A percentile compares a stretch with the other conserved stretches of the same genome.
Evolutionary conservation across 2,113 vertebrate genomes (phyloP).

Genomic region (Pedetes capensis): DNA sequence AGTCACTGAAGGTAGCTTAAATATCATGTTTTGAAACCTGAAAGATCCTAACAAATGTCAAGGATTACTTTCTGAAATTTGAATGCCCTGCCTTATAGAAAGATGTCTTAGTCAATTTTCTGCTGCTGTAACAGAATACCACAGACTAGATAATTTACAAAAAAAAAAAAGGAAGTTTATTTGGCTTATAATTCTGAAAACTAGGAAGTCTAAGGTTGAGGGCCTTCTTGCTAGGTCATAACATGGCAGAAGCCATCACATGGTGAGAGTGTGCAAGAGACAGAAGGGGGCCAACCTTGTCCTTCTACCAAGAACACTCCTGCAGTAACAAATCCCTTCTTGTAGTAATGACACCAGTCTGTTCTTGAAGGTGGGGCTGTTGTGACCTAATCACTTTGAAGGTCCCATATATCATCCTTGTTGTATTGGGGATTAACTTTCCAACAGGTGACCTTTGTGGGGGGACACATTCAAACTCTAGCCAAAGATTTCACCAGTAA

Average conservation of each 20-base stretch:
- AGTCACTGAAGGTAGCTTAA: background rate
- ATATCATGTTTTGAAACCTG: background rate
- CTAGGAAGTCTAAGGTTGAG: background rate
- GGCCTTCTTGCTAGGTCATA: background rate
- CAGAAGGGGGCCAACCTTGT: background rate
- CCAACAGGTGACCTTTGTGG: too few species aligned
- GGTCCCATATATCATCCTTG: background rate
- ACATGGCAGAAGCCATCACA: background rate
- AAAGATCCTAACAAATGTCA: constrained; percentile 1
- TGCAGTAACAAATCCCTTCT: background rate
- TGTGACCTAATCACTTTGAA: background rate
- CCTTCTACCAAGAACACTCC: background rate
- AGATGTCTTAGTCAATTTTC: background rate
- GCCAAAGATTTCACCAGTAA: background rate
- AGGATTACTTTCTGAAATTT: background rate
- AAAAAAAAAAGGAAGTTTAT: background rate
- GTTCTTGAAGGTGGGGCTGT: background rate
- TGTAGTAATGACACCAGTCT: background rate
- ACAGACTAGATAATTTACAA: background rate
- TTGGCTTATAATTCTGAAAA: background rate
- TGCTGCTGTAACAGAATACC: background rate
- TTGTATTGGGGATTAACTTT: background rate
- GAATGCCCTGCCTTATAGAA: background rate
- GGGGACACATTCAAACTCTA: background rate
- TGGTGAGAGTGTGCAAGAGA: background rate